Evolutionary conservation across 2,113 vertebrate genomes (phyloP).

Genomic region (Indicator indicator): DNA sequence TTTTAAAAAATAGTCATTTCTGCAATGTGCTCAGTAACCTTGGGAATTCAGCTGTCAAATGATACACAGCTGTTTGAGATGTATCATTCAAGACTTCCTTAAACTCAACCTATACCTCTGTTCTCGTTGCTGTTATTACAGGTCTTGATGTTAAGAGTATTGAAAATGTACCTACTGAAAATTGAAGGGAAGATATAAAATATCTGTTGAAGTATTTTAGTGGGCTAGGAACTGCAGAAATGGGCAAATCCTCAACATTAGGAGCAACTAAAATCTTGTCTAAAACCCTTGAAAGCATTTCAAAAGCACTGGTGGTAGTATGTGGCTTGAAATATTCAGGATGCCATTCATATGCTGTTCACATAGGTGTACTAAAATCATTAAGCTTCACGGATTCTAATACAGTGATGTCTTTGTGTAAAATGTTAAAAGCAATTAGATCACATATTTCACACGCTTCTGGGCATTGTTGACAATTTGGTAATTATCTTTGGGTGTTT

Average conservation of each 20-base stretch:
- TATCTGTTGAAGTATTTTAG: not conserved
- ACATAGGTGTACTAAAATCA: not conserved
- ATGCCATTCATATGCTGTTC: not conserved
- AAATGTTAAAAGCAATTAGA: not conserved
- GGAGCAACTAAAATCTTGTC: not conserved
- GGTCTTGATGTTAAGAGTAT: not conserved
- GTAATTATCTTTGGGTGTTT: not conserved
- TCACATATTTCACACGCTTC: not conserved
- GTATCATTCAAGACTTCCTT: not conserved
- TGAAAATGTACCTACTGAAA: not conserved
- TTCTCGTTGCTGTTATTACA: not conserved
- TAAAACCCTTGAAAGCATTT: not conserved
- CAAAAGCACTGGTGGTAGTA: not conserved
- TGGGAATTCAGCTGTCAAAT: not conserved
- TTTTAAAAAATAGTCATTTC: not conserved
- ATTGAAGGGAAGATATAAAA: not conserved
- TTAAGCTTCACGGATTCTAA: not conserved
- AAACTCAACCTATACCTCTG: not conserved
- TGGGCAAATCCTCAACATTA: not conserved
- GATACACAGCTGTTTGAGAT: not conserved
- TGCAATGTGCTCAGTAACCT: not conserved
- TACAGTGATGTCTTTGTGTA: not conserved
- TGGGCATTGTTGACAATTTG: not conserved
- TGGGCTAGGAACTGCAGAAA: not conserved
- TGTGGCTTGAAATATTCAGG: not conserved